Evolutionary conservation across 2,888 invertebrate species (phyloP).

Genomic region (Trissolcus japonicus): DNA sequence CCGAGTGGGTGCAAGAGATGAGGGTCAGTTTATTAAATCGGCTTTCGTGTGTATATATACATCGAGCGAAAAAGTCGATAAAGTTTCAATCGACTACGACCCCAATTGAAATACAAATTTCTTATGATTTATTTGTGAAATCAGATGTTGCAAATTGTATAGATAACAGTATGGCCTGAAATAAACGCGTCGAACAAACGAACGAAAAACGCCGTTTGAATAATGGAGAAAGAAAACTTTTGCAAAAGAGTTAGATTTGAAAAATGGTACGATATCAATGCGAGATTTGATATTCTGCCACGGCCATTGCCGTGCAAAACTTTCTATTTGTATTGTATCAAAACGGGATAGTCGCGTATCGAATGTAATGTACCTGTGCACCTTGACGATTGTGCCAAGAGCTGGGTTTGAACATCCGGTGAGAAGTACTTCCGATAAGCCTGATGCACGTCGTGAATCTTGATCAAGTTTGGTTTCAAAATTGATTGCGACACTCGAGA

Average conservation of each 20-base stretch:
- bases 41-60: no score
- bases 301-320: constrained; percentile 29
- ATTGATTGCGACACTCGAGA: constrained; percentile 61
- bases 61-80: constrained; percentile 6
- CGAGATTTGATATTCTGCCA: constrained; percentile 34
- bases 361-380: constrained; percentile 39
- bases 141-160: no score
- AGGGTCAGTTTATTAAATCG: no score
- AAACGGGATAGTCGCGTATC: constrained; percentile 45
- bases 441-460: constrained; percentile 63
- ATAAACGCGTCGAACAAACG: no score
- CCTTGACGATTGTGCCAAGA: constrained; percentile 48
- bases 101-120: neutral
- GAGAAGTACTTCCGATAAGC: constrained; percentile 54
- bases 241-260: constrained; percentile 15
- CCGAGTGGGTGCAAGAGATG: no score
- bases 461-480: constrained; percentile 65
- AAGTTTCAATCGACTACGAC: neutral
- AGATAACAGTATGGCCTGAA: no score
- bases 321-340: constrained; percentile 56
- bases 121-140: no score
- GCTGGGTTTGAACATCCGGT: constrained; percentile 49
- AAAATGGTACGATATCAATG: constrained; percentile 32
- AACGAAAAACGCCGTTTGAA: constrained; percentile 7
- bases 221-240: constrained; percentile 13